Conservation (phyloP, 2,888 invertebrate species). For the Leucozona laternaria region DNA sequence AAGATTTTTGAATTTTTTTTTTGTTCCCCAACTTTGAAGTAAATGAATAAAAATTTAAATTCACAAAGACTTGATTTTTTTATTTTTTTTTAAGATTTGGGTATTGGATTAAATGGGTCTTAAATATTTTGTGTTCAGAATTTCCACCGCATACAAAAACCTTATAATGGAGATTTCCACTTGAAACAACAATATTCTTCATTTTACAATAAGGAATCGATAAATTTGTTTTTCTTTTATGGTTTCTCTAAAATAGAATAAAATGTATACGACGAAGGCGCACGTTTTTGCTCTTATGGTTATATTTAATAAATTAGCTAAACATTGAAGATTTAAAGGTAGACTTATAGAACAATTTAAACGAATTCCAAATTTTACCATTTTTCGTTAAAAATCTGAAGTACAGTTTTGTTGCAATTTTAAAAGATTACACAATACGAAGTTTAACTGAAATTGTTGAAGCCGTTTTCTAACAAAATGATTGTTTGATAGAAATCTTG, state of each 20-base stretch:
- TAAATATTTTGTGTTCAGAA: background rate
- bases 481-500: too few relatives aligned
- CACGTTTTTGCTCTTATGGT: background rate
- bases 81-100: background rate
- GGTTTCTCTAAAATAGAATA: background rate
- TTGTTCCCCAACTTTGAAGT: slow-evolving; percentile 1
- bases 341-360: too few relatives aligned
- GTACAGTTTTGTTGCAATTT: too few relatives aligned
- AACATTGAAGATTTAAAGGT: too few relatives aligned
- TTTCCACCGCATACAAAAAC: background rate
- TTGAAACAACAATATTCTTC: background rate
- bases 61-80: background rate
- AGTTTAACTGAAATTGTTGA: too few relatives aligned
- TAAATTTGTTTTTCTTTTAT: background rate
- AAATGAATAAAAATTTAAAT: background rate
- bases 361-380: too few relatives aligned
- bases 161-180: background rate
- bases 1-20: background rate
- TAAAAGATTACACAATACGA: too few relatives aligned
- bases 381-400: too few relatives aligned
- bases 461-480: too few relatives aligned
- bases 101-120: background rate
- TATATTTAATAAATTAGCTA: too few relatives aligned
- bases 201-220: background rate
- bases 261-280: background rate